Conservation (phyloP, 2,113 vertebrate species). For the Myiopsitta monachus region DNA sequence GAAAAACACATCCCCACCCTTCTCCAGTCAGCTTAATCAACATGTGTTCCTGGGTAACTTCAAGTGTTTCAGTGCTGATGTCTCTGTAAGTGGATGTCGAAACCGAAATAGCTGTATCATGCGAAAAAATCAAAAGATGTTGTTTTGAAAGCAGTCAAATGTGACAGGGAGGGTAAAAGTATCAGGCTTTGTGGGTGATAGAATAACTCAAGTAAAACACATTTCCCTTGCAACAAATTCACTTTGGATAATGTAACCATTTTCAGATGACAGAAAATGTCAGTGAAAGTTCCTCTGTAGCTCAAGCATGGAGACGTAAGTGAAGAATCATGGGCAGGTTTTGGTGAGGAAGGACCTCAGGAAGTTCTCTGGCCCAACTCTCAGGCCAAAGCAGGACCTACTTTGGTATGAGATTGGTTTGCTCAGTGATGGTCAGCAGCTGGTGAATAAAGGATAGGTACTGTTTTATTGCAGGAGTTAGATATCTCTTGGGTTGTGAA, state of each 20-base stretch:
- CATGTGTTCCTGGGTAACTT: neutral
- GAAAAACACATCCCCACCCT: neutral
- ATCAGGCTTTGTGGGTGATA: neutral
- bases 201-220: neutral
- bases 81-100: neutral
- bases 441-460: neutral
- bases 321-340: neutral
- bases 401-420: neutral
- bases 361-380: neutral
- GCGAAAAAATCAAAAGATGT: neutral
- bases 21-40: neutral
- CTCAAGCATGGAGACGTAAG: neutral
- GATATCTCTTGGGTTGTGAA: neutral
- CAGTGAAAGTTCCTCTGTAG: neutral
- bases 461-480: neutral
- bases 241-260: neutral
- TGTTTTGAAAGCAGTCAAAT: neutral
- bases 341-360: neutral
- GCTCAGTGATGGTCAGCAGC: neutral
- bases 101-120: neutral
- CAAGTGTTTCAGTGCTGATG: neutral
- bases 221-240: neutral
- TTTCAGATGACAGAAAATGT: neutral
- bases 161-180: neutral
- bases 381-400: neutral